A percentile compares a stretch with the other conserved stretches of the same genome.
phyloP scores from a whole-genome alignment of 1,140 invertebrate species.

The Rhynchophorus ferrugineus region DNA sequence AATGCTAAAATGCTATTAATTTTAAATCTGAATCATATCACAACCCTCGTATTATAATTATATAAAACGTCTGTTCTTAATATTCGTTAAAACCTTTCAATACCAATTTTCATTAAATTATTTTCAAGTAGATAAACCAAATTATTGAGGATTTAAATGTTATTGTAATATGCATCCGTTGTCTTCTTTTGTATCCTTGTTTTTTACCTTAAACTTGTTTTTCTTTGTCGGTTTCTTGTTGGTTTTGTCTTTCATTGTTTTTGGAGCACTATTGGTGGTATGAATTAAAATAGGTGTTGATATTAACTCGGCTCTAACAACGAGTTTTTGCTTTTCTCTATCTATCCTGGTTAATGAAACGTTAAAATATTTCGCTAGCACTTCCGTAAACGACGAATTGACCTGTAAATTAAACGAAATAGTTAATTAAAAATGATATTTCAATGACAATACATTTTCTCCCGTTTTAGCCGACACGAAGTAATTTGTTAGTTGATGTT shows the following conservation, averaged over 20 bases:
- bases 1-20: no score
- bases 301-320: slow-evolving; percentile 26
- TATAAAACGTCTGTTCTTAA: no score
- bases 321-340: slow-evolving; percentile 28
- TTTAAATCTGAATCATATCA: no score
- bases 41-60: no score
- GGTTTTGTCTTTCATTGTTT: background rate
- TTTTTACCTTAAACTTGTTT: background rate
- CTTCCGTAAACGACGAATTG: slow-evolving; percentile 27
- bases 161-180: background rate
- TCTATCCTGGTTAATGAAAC: slow-evolving; percentile 27
- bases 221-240: background rate
- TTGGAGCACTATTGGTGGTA: background rate
- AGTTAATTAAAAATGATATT: background rate
- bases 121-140: no score
- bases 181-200: background rate
- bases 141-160: no score
- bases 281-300: background rate
- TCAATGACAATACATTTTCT: slow-evolving; percentile 62
- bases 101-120: no score
- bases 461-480: slow-evolving; percentile 83
- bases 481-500: slow-evolving; percentile 64
- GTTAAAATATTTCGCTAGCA: slow-evolving; percentile 31
- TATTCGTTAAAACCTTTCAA: no score
- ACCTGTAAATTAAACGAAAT: slow-evolving; percentile 15